Base-by-base conservation (phyloP, 2,113 vertebrate genomes). In the Campylomormyrus numenius region DNA sequence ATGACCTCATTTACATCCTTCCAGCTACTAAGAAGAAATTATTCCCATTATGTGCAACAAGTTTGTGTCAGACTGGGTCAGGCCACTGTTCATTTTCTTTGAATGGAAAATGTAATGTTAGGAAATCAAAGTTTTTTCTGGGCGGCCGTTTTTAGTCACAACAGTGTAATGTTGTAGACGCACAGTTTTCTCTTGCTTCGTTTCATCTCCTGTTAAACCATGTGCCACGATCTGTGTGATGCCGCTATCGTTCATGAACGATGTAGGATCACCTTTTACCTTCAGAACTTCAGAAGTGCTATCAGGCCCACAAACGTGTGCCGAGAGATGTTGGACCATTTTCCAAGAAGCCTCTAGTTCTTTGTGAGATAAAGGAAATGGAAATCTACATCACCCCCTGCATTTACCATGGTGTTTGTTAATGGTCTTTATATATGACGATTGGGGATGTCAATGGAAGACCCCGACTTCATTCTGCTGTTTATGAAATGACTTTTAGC, bases 1-100 rank as follows among this genome's bases (percentile, higher is more conserved):
- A 39, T 58, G 87, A 88, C 53, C 87, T 88, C 48, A 46, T 89
- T 89, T 74, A 50, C 39, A 45, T 89, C 39, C 15, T 46, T 77
- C 45, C 88, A 31, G 62, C 19, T 89, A 74, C 15, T 77, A 74
- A 77, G 42, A 77, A 58, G 27, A 83, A 42, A 83, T 11, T n/a
- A 53, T 19, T 42, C 31, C 35, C 42, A 42, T 66, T n/a, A 46
- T 50, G 19, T 89, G 15, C 46, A 53, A 45, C 31, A 83, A 10
- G 87, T 88, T 56, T n/a, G 35, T 66, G 87, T 42, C 31, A 42
- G 21, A 88, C 31, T 42, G 17, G 49, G 9, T 27, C 31, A 89
- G 31, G 89, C 31, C 89, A 53, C 17, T 8, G 9, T 62, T 89
- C 21, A n/a, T 84, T 42, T 62, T 85, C 24, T 11, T 46, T 27